Base-by-base conservation (phyloP, 2,888 invertebrate genomes). In the Esperia sulphurella region DNA sequence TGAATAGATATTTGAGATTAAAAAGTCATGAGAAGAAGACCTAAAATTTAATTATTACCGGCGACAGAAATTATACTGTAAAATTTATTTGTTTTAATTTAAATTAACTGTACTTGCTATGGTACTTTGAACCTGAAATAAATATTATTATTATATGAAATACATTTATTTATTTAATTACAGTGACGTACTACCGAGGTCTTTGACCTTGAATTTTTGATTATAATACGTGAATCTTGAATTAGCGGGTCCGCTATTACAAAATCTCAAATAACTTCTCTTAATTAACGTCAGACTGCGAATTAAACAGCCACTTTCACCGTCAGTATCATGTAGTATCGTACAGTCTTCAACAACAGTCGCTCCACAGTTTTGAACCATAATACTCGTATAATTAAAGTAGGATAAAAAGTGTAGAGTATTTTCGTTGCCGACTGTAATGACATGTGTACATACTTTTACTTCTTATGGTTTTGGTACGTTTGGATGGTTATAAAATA, bases 231-330 rank as follows among this genome's bases (percentile, higher is more conserved):
- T 37, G 14, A 10, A 37, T 14, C 14, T 35, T 30, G 21, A 43
- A 31, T 28, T 30, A 9, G 43, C 35, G 14, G 21, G 13, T 43
- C 9, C 14, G 13, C n/a, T 44, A 52, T 59, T 61, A 61, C 57
- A 58, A 58, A 56, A 58, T 53, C 51, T 43, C 52, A 41, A 51
- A 54, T 57, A 52, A 54, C 48, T 37, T 31, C 45, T 54, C 35
- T 35, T 35, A 55, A 58, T 56, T 56, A 57, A 43, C 46, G 49
- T 45, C 33, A 45, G 45, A 44, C 46, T 12, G 49, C 41, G 49
- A 53, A 58, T 55, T 52, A 53, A 50, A 37, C n/a, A 47, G 43
- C 13, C 47, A 56, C 58, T 61, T 61, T 61, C 61, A 48, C 58
- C 49, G 21, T 5, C 21, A 21, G 21, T 21, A 21, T 21, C 21